Conservation (phyloP, 2,113 vertebrate species). For the Brienomyrus longianalis region DNA sequence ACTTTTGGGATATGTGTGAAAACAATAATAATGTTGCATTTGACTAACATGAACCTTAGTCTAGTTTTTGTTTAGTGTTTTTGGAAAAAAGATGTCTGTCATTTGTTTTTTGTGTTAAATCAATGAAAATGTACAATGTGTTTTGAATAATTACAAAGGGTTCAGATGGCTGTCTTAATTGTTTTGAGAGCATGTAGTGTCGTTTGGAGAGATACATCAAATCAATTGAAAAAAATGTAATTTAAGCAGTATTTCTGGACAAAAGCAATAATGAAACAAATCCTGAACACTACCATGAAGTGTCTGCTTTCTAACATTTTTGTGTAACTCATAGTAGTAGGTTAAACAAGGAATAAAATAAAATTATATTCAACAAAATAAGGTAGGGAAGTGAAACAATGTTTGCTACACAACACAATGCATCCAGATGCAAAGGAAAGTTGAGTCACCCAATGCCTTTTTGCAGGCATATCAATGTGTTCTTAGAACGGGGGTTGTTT, state of each 20-base stretch:
- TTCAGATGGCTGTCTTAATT: background rate
- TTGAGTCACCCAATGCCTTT: background rate
- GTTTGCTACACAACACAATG: background rate
- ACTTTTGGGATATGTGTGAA: background rate
- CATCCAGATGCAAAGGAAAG: background rate
- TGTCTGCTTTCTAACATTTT: background rate
- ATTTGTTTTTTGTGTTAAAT: background rate
- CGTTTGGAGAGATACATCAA: background rate
- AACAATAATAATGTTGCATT: background rate
- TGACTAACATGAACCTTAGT: background rate
- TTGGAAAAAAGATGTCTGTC: background rate
- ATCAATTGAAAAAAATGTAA: background rate
- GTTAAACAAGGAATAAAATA: background rate
- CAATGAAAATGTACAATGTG: background rate
- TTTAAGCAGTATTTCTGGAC: background rate
- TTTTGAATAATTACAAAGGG: background rate
- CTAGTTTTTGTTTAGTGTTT: background rate
- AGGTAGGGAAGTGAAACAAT: background rate
- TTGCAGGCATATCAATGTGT: background rate
- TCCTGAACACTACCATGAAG: background rate
- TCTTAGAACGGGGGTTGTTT: conserved; percentile 4
- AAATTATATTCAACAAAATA: background rate
- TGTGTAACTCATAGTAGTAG: background rate
- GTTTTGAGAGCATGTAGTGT: background rate
- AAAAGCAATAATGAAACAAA: background rate